Evolutionary conservation across 2,888 invertebrate species (phyloP).

Genomic region (Tridacna gigas): DNA sequence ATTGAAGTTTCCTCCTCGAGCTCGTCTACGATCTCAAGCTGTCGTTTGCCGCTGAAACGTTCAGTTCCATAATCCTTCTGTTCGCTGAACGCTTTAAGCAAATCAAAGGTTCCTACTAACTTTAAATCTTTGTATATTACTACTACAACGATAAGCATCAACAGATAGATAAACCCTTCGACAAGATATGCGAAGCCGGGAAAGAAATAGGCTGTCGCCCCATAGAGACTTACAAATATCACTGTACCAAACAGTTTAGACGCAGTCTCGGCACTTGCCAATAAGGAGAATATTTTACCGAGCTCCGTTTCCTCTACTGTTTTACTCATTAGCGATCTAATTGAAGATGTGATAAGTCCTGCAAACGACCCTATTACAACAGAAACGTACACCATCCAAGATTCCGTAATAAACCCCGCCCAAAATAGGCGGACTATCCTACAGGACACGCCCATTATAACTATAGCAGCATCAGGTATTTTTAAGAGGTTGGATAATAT

Average conservation of each 20-base stretch:
- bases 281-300: conserved; percentile 81
- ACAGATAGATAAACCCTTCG: conserved; percentile 66
- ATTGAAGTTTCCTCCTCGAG: conserved; percentile 65
- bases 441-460: conserved; percentile 80
- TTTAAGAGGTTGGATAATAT: conserved; percentile 76
- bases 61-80: conserved; percentile 59
- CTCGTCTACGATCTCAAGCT: conserved; percentile 69
- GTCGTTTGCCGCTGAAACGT: conserved; percentile 29
- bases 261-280: conserved; percentile 81
- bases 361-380: conserved; percentile 80
- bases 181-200: conserved; percentile 80
- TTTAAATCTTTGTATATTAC: conserved; percentile 66
- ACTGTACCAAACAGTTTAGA: conserved; percentile 81
- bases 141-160: conserved; percentile 27
- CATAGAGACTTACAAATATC: conserved; percentile 80
- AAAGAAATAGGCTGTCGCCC: conserved; percentile 78
- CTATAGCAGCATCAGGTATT: conserved; percentile 78
- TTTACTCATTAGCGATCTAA: conserved; percentile 83
- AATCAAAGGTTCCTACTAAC: conserved; percentile 64
- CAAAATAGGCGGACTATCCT: conserved; percentile 79
- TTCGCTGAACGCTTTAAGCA: conserved; percentile 66
- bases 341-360: conserved; percentile 80
- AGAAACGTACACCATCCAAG: conserved; percentile 81
- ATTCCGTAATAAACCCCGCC: conserved; percentile 76
- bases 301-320: conserved; percentile 81